Evolutionary conservation across 2,888 invertebrate genomes (phyloP).

Genomic region (Tryphoninae sp.): DNA sequence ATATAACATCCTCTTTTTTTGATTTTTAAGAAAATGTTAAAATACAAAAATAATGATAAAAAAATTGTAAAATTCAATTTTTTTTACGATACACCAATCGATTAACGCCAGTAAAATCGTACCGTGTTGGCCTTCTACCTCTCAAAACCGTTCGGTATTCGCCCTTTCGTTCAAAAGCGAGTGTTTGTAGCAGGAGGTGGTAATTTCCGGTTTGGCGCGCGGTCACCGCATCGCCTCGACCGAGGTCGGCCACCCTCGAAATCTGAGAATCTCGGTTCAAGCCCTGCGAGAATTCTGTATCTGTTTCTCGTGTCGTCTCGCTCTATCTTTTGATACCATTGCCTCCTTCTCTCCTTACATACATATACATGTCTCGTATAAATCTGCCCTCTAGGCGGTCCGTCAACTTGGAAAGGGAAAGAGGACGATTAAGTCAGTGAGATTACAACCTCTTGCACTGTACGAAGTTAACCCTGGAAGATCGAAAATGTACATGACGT

Average conservation of each 20-base stretch:
- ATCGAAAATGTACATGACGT: conserved; percentile 8
- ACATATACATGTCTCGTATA: background rate
- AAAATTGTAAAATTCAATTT: no score
- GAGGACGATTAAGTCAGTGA: background rate
- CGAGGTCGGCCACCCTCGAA: background rate
- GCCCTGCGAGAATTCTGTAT: background rate
- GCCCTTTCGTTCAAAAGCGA: no score
- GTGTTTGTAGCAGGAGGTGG: background rate
- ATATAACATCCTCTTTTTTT: no score
- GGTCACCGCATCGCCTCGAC: conserved; percentile 10
- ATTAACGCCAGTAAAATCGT: no score
- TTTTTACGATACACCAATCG: no score
- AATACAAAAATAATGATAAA: no score
- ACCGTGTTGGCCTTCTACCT: no score
- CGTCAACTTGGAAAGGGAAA: background rate
- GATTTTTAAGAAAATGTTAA: no score
- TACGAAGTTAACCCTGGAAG: background rate
- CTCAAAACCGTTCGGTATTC: no score
- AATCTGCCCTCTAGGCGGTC: background rate
- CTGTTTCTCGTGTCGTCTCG: background rate
- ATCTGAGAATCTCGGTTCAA: conserved; percentile 12
- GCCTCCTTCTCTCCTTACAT: no score
- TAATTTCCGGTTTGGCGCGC: conserved; percentile 23
- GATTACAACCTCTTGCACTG: background rate
- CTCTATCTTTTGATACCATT: background rate